Conservation (phyloP, 2,797 vertebrate species). For the Xenentodon cancila region DNA sequence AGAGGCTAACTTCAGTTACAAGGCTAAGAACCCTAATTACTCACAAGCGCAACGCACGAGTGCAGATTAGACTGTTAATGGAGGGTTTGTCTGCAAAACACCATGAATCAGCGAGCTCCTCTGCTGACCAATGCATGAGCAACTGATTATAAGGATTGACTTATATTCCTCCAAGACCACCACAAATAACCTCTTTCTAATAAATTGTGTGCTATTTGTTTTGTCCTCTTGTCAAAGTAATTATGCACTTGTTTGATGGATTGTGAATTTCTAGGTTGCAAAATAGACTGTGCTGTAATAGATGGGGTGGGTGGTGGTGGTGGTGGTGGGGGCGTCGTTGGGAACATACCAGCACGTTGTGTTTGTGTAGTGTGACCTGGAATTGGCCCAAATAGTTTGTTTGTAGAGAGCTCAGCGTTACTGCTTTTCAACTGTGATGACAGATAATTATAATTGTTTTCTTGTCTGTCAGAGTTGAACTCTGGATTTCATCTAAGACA, state of each 20-base stretch:
- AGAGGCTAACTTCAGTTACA: conserved; percentile 49
- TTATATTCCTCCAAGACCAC: conserved; percentile 30
- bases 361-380: conserved; percentile 40
- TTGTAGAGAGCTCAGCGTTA: conserved; percentile 10
- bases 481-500: background rate
- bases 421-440: conserved; percentile 3
- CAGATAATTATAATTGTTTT: conserved; percentile 8
- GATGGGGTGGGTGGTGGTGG: too few species aligned
- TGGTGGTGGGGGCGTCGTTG: conserved; percentile 6
- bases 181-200: conserved; percentile 32
- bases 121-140: conserved; percentile 51
- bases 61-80: conserved; percentile 67
- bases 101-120: conserved; percentile 48
- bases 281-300: conserved; percentile 10
- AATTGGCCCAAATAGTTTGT: conserved; percentile 18
- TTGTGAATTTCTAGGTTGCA: conserved; percentile 23
- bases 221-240: conserved; percentile 41
- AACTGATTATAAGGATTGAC: conserved; percentile 42
- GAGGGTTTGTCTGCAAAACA: conserved; percentile 50
- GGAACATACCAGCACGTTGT: conserved; percentile 35
- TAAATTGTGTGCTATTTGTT: conserved; percentile 36
- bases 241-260: conserved; percentile 8
- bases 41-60: conserved; percentile 49
- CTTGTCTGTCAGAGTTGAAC: conserved; percentile 3
- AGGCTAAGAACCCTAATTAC: conserved; percentile 66